Percentiles rank a stretch among this genome's conserved stretches.
phyloP scores from a whole-genome alignment of 2,888 invertebrate genomes.

The Leptinotarsa haldemani region DNA sequence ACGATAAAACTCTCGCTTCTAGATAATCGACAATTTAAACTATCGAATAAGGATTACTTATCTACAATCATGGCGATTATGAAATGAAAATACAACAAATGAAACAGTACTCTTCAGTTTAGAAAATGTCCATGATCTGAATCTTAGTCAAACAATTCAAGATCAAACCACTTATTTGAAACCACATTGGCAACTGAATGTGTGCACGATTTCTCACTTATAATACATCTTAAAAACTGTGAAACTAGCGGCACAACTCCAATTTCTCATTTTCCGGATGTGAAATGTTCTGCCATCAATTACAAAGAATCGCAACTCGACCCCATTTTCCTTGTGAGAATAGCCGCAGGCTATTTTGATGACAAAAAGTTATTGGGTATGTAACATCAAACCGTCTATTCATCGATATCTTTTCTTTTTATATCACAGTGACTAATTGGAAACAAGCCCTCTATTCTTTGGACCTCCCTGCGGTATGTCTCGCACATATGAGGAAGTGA shows the following conservation, averaged over 20 bases:
- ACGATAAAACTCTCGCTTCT: no score
- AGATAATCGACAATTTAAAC: no score
- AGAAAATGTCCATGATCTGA: no score
- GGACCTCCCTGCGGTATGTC: background rate
- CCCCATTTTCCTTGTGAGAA: background rate
- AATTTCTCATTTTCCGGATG: conserved; percentile 1
- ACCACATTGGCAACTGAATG: no score
- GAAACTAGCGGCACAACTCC: background rate
- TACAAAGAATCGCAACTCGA: background rate
- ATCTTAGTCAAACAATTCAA: no score
- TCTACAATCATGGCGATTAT: no score
- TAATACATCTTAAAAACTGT: background rate
- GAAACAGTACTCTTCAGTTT: no score
- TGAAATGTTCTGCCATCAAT: background rate
- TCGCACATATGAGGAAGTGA: conserved; percentile 3
- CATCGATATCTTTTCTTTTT: background rate
- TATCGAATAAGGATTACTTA: no score
- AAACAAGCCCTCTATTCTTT: conserved; percentile 10
- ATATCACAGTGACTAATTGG: conserved; percentile 12
- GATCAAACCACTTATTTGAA: no score
- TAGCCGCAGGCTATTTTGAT: background rate
- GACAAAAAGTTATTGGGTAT: conserved; percentile 11
- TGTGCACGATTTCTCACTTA: no score
- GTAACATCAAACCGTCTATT: conserved; percentile 5
- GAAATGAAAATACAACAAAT: no score